Evolutionary conservation across 2,888 invertebrate species (phyloP), one percentile per base, ranked within the genome.

Genomic region (Ypsolopha sequella): DNA sequence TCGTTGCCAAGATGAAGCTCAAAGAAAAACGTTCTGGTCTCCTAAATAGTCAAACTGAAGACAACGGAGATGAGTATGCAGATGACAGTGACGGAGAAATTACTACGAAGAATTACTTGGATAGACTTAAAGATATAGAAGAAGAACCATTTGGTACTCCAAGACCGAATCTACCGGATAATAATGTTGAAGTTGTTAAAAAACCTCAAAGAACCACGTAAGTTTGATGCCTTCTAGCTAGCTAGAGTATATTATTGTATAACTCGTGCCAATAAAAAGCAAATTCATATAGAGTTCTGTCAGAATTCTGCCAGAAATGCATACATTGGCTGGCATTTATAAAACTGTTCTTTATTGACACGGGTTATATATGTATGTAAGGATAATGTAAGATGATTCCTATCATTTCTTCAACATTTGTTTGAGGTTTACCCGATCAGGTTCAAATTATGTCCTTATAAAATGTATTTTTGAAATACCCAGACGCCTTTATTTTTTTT

Each of bases 111-210:
- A 76, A 59, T 50, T 58, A 68, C 48, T 54, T 70, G 1, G 75
- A 79, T 0, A 61, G 63, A 43, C 59, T 86, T 1, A 80, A 64
- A 52, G 78, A 78, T 14, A 62, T 86, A 39, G 85, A 85, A 58
- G 82, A 84, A 58, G 81, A 84, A 1, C 76, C 80, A 0, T 67
- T 80, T 6, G 82, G 80, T 0, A 80, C 80, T 2, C 79, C 81
- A 0, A 58, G 58, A 10, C 67, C 76, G 0, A 66, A 81, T 54
- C 52, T 58, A 13, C 71, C 77, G 4, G 75, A 81, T 7, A 81
- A 81, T 48, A 63, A 69, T 55, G 80, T 85, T 0, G 52, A 72
- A 33, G 66, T 86, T 43, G 70, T 85, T 0, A 85, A 80, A 0
- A 63, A 70, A 43, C 57, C 73, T 1, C 60, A 66, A 7, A 65